Percentiles rank a stretch among this genome's conserved stretches.
phyloP scores from a whole-genome alignment of 2,888 invertebrate genomes.

The Fragum sueziense region DNA sequence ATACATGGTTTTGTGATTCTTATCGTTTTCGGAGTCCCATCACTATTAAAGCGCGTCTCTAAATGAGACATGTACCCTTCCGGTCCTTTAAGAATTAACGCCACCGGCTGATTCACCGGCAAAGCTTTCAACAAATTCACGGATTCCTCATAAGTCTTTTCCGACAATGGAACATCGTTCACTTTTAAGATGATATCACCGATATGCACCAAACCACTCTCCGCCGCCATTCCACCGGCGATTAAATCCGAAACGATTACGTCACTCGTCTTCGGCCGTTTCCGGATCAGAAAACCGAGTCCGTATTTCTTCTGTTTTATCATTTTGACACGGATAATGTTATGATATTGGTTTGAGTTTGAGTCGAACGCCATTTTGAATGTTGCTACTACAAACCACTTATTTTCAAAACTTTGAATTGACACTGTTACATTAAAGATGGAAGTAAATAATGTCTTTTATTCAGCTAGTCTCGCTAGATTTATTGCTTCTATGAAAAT shows the following conservation, averaged over 20 bases:
- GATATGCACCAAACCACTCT: slow-evolving; percentile 77
- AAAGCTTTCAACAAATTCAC: slow-evolving; percentile 72
- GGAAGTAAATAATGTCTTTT: background rate
- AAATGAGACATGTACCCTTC: slow-evolving; percentile 77
- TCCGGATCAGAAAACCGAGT: slow-evolving; percentile 78
- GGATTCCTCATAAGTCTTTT: slow-evolving; percentile 76
- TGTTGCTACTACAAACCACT: too few relatives aligned
- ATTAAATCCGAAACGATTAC: slow-evolving; percentile 77
- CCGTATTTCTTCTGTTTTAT: slow-evolving; percentile 74
- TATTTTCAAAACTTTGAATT: background rate
- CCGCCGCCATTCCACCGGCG: slow-evolving; percentile 77
- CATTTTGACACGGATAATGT: slow-evolving; percentile 76
- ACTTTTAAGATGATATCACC: slow-evolving; percentile 79
- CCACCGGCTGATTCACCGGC: slow-evolving; percentile 70
- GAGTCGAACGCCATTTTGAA: slow-evolving; percentile 9
- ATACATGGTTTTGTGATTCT: slow-evolving; percentile 75
- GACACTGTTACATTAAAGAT: background rate
- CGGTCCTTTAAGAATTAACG: slow-evolving; percentile 75
- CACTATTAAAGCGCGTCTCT: slow-evolving; percentile 77
- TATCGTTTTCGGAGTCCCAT: slow-evolving; percentile 74
- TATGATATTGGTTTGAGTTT: slow-evolving; percentile 41
- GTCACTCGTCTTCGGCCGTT: slow-evolving; percentile 70
- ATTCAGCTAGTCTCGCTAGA: background rate
- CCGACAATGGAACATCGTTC: slow-evolving; percentile 75
- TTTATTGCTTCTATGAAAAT: background rate